A percentile compares a stretch with the other conserved stretches of the same genome.
Evolutionary conservation across 2,888 invertebrate species (phyloP).

Genomic region (Cistogaster globosa): DNA sequence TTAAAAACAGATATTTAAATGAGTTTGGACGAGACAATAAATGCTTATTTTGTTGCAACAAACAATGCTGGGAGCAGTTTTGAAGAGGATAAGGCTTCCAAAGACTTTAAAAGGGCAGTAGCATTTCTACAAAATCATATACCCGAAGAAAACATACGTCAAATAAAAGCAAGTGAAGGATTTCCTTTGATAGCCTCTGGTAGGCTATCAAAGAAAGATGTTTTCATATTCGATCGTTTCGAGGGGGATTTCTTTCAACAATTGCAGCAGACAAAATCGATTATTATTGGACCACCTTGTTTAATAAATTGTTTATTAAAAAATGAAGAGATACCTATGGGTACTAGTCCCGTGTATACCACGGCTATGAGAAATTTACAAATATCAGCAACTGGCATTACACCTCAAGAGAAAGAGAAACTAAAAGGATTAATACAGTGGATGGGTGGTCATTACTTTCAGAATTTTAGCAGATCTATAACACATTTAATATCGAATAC

Average conservation of each 20-base stretch:
- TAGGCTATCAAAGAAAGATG: conserved; percentile 87
- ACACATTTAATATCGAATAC: conserved; percentile 93
- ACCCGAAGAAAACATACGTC: conserved; percentile 82
- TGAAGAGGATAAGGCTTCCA: conserved; percentile 65
- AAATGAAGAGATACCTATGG: conserved; percentile 89
- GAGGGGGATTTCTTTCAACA: conserved; percentile 88
- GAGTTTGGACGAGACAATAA: conserved; percentile 78
- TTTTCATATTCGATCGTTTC: conserved; percentile 91
- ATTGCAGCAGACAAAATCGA: conserved; percentile 86
- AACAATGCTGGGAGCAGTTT: conserved; percentile 52
- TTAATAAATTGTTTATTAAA: conserved; percentile 89
- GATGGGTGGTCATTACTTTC: conserved; percentile 90
- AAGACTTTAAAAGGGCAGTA: conserved; percentile 74
- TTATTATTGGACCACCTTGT: conserved; percentile 93
- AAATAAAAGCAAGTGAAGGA: conserved; percentile 87
- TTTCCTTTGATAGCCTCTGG: conserved; percentile 84
- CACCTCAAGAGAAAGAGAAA: conserved; percentile 84
- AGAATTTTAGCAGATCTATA: conserved; percentile 86
- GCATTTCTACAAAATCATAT: conserved; percentile 77
- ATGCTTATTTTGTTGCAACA: conserved; percentile 80
- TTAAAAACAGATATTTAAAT: conserved; percentile 66
- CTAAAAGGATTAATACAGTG: conserved; percentile 87
- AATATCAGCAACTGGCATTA: conserved; percentile 87
- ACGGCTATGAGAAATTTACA: conserved; percentile 90
- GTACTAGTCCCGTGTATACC: conserved; percentile 90